Base-by-base conservation (phyloP, 2,797 vertebrate genomes). In the Squalus acanthias region DNA sequence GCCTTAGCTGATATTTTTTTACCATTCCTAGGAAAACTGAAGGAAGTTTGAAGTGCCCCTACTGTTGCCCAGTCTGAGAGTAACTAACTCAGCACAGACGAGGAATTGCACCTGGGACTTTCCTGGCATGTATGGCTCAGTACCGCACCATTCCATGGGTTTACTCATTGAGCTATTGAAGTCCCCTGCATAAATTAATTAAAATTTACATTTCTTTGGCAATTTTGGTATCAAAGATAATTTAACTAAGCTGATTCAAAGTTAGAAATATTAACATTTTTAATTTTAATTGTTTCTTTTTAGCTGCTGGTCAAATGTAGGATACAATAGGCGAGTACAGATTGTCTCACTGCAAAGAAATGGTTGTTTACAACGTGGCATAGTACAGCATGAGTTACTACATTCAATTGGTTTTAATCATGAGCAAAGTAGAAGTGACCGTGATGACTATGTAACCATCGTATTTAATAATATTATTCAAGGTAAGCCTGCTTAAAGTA, bases 221-320 rank as follows among this genome's bases (percentile, higher is more conserved):
- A 91, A 92, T 92, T 65, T 63, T 92, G 13, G 89, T 92, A 92
- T 92, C 29, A 20, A 63, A 65, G 33, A 92, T 53, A 85, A 22
- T 20, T 85, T 50, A 63, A 63, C 29, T 33, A 60, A 91, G 46
- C 46, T 20, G 12, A 91, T 93, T 93, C 33, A 22, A 69, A 67
- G 8, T 22, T 67, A 67, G 17, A 93, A 93, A 93, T 69, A 69
- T 93, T 69, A 93, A 92, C 15, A 10, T 60, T 33, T 88, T 63
- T 67, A 7, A 67, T 65, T 67, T 93, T 67, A 93, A 93, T 39
- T 93, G 4, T 95, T 74, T 33, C 10, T 95, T 95, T 95, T 95
- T 57, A 99, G 99, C n/a, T 99, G 98, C 98, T 99, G 98, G 98
- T 99, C 99, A 0, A 98, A 98, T 96, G 97, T 99, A 96, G 99